Conservation (phyloP, 1,140 invertebrate species). For the Zophobas atratus region DNA sequence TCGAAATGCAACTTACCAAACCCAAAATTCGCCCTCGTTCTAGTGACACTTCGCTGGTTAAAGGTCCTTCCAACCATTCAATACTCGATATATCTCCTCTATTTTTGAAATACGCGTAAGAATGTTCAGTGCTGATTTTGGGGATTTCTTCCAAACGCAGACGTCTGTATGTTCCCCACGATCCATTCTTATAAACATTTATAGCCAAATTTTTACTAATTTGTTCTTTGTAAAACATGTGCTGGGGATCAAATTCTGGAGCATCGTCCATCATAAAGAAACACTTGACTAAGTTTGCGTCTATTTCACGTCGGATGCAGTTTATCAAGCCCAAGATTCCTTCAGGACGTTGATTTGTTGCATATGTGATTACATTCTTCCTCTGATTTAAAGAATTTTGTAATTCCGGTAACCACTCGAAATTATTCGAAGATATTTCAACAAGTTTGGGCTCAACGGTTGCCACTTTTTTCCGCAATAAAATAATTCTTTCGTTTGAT, state of each 20-base stretch:
- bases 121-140: constrained; percentile 74
- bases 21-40: too few relatives aligned
- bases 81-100: constrained; percentile 90
- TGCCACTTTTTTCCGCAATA: constrained; percentile 53
- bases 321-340: constrained; percentile 89
- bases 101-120: constrained; percentile 83
- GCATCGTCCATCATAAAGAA: constrained; percentile 78
- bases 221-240: constrained; percentile 76
- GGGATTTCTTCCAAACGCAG: constrained; percentile 56
- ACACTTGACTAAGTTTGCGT: constrained; percentile 75
- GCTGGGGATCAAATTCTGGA: constrained; percentile 75
- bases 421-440: constrained; percentile 34
- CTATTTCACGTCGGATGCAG: constrained; percentile 80
- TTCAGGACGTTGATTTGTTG: constrained; percentile 75
- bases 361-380: constrained; percentile 73
- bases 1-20: too few relatives aligned
- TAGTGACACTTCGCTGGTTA: constrained; percentile 61
- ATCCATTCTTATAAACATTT: constrained; percentile 76
- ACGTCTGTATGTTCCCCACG: constrained; percentile 77
- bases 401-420: constrained; percentile 70
- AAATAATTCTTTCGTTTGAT: constrained; percentile 66
- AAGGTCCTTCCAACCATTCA: constrained; percentile 83
- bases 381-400: constrained; percentile 73
- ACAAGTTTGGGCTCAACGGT: background rate
- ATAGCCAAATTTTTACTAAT: constrained; percentile 75